Conservation (phyloP, 2,797 vertebrate species). For the Aphelocoma californica region DNA sequence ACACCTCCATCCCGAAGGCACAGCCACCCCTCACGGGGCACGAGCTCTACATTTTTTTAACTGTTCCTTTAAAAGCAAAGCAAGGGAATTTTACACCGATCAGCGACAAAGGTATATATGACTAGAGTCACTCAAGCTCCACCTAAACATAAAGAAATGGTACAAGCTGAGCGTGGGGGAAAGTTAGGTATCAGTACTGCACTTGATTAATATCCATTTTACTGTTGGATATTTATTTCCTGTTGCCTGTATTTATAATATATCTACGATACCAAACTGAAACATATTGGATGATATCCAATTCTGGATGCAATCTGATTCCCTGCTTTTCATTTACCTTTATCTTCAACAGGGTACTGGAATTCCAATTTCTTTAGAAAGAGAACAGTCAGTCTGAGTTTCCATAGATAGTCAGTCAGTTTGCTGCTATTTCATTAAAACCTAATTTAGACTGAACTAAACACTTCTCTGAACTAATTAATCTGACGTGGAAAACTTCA, state of each 20-base stretch:
- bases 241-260: not conserved
- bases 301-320: not conserved
- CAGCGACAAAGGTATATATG: not conserved
- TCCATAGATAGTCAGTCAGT: not conserved
- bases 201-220: not conserved
- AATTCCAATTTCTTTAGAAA: not conserved
- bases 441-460: not conserved
- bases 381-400: not conserved
- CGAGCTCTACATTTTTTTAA: not conserved
- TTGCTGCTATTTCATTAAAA: slow-evolving; percentile 29
- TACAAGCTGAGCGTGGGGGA: not conserved
- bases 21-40: no score
- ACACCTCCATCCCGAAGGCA: not conserved
- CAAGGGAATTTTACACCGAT: rapidly evolving
- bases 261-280: not conserved
- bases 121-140: not conserved
- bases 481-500: not conserved
- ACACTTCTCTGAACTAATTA: slow-evolving; percentile 23
- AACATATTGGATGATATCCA: not conserved
- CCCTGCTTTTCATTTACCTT: not conserved
- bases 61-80: not conserved
- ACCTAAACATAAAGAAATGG: not conserved
- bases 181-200: not conserved
- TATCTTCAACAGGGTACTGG: not conserved
- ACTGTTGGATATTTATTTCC: not conserved